Percentiles rank a stretch among this genome's conserved stretches.
Conservation (phyloP, 2,113 vertebrate genomes). For the Irena cyanogastra region DNA sequence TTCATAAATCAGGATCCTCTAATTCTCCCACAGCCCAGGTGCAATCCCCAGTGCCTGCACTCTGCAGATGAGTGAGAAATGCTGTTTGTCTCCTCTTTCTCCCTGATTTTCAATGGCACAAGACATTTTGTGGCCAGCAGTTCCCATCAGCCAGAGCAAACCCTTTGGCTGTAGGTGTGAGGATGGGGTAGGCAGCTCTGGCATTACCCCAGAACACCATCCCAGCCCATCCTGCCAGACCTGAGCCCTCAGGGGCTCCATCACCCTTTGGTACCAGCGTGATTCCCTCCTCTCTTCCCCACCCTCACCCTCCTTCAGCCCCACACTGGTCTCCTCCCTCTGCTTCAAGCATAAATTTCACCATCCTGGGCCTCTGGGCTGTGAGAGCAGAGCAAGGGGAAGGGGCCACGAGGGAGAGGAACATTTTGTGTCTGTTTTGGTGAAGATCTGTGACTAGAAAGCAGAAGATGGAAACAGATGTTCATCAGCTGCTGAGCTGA, state of each 20-base stretch:
- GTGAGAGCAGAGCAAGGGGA: neutral
- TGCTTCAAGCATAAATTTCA: neutral
- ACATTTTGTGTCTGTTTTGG: neutral
- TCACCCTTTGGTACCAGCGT: neutral
- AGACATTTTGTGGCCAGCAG: neutral
- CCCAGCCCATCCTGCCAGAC: neutral
- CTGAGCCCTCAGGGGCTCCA: neutral
- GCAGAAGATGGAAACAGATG: neutral
- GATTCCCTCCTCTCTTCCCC: neutral
- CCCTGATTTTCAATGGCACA: neutral
- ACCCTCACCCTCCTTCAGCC: neutral
- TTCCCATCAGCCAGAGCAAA: neutral
- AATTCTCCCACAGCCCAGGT: neutral
- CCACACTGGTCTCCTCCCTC: neutral
- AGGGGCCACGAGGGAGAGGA: accelerated
- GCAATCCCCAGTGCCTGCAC: neutral
- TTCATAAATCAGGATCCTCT: neutral
- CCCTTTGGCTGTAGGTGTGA: neutral
- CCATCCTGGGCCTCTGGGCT: neutral
- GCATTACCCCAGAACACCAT: neutral
- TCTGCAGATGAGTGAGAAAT: neutral
- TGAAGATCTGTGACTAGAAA: neutral
- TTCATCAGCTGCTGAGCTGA: neutral
- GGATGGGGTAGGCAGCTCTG: neutral
- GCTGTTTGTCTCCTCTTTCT: neutral